Evolutionary conservation across 1,140 invertebrate species (phyloP), one percentile per base, ranked within the genome.

Genomic region (Anthonomus grandis): DNA sequence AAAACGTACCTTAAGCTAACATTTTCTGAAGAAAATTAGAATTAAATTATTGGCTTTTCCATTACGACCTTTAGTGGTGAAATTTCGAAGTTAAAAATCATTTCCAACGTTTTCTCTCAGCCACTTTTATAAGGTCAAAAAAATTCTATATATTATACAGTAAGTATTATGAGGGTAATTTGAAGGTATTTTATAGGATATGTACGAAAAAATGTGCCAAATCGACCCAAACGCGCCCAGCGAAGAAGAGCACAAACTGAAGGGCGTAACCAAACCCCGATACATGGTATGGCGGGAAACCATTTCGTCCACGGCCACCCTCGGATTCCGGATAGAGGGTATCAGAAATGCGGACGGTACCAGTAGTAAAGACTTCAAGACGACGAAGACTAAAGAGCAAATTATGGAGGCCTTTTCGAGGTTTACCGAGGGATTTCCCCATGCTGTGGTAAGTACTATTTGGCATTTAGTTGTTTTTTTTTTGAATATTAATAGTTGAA

Each of bases 201-300:
- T 98, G 89, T 98, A 96, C 74, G 90, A 97, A 63, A 97, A 98
- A 78, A 98, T 98, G 95, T 87, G 95, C 53, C 91, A 95, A 72
- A 91, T 97, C 47, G 95, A 97, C 70, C 83, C 88, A 17, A 79
- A 79, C 58, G 95, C 94, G 4, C 95, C 95, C 6, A 94, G 87
- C 10, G 85, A 87, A 49, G 93, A 97, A 71, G 95, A 97, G 75
- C 86, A 92, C 61, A 77, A 83, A 49, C 76, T 90, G 54, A 89
- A 91, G 75, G 95, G 90, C 19, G 91, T 98, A 1, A 97, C 93
- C 1, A 97, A 97, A 75, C 92, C 93, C 0, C 79, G 95, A 42
- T 98, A 97, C 71, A 97, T 97, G 94, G 90, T 95, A 15, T 98
- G 95, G 93, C 78, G 96, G 39, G 96, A 98, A 77, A 94, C 93